These are phyloP conservation scores for Calliphora vomitoria DNA, from an alignment of 2,888 invertebrate genomes.

Conservation along the genomic window DNA sequence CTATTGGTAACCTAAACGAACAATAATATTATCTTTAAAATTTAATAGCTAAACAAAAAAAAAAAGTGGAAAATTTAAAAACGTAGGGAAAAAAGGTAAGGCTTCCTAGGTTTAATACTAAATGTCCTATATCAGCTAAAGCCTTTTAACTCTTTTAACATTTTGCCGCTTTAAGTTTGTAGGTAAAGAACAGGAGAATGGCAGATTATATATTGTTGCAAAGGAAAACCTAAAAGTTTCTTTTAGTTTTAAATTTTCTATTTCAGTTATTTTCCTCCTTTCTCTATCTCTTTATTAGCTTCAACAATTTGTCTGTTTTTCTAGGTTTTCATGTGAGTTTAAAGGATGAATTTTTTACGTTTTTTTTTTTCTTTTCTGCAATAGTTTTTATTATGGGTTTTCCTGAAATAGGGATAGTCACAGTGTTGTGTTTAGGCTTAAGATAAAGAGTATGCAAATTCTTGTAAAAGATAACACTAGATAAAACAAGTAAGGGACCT, in stretches of 20 bases:
- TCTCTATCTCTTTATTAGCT: background rate
- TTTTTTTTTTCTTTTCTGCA: background rate
- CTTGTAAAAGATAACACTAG: too few species aligned
- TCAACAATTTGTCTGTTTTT: constrained; percentile 1
- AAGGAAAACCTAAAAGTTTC: constrained; percentile 59
- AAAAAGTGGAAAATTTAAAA: background rate
- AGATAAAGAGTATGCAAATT: too few species aligned
- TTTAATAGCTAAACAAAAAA: constrained; percentile 18
- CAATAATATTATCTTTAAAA: constrained; percentile 56
- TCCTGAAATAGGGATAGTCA: background rate
- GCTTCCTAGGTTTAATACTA: constrained; percentile 58
- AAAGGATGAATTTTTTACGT: constrained; percentile 21
- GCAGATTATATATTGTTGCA: background rate
- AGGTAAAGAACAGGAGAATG: background rate
- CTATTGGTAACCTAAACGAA: background rate
- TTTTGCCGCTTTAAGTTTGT: background rate
- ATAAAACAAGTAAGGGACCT: too few species aligned
- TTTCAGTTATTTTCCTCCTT: background rate
- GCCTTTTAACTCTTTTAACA: background rate
- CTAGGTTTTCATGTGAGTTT: constrained; percentile 22
- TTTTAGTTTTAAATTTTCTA: background rate
- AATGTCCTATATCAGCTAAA: constrained; percentile 43
- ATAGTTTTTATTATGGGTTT: background rate
- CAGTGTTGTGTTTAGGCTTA: background rate
- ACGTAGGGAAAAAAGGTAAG: constrained; percentile 32